A percentile compares a stretch with the other conserved stretches of the same genome.
These are phyloP conservation scores for Nothocercus nigrocapillus DNA, from an alignment of 2,113 vertebrate genomes.

Conservation along the genomic window DNA sequence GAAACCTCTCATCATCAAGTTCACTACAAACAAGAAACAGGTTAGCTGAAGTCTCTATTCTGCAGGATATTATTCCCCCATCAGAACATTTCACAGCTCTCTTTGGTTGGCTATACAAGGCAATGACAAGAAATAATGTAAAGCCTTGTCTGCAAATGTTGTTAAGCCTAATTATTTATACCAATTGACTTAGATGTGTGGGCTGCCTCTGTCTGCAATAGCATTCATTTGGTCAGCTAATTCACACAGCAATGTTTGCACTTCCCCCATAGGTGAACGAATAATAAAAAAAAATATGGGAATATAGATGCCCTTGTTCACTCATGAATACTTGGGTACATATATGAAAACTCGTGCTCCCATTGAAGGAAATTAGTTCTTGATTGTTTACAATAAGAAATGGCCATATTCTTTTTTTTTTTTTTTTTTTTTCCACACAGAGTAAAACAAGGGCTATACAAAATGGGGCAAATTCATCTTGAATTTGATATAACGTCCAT, in stretches of 20 bases:
- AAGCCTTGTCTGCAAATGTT: not conserved
- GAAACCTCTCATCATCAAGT: constrained; percentile 13
- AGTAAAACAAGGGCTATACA: not conserved
- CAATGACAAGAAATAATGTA: not conserved
- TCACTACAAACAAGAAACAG: constrained; percentile 33
- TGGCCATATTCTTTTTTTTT: not conserved
- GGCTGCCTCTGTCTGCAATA: not conserved
- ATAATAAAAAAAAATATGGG: not conserved
- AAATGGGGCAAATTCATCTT: not conserved
- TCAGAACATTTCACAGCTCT: not conserved
- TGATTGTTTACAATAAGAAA: not conserved
- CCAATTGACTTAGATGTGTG: not conserved
- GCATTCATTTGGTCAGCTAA: not conserved
- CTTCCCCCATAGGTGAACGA: not conserved
- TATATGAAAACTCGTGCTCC: not conserved
- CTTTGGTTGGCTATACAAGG: not conserved
- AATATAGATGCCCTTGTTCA: not conserved
- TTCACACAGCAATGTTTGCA: not conserved
- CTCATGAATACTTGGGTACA: not conserved
- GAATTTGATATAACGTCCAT: not conserved
- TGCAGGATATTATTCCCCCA: not conserved
- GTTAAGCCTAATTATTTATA: not conserved
- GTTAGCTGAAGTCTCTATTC: not conserved
- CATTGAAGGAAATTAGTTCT: not conserved
- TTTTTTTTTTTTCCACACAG: not conserved